Conservation (phyloP, 2,888 invertebrate genomes). For the Poecilobothrus nobilitatus region DNA sequence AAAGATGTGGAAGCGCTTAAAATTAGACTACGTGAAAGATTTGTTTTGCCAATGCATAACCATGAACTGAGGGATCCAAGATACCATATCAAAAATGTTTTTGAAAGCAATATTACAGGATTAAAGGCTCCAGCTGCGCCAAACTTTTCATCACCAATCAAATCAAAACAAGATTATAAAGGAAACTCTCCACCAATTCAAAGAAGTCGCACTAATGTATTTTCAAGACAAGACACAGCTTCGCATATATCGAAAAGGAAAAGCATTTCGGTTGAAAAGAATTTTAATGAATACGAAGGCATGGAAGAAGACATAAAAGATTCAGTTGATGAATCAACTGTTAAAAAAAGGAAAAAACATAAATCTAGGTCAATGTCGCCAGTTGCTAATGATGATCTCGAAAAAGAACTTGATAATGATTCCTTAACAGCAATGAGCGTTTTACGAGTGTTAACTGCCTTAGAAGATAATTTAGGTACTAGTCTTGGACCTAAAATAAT, state of each 20-base stretch:
- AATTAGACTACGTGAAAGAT: constrained; percentile 29
- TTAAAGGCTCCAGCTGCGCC: constrained; percentile 18
- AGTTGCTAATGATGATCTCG: background rate
- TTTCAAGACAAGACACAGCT: background rate
- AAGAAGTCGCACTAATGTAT: background rate
- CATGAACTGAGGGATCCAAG: constrained; percentile 52
- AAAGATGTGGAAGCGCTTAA: constrained; percentile 52
- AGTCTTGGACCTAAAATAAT: constrained; percentile 70
- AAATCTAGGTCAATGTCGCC: background rate
- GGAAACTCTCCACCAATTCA: background rate
- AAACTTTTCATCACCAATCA: constrained; percentile 28
- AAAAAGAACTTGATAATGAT: constrained; percentile 1
- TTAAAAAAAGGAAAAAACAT: background rate
- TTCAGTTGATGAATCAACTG: background rate
- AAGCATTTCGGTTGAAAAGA: background rate
- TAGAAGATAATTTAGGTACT: constrained; percentile 65
- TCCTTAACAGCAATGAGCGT: constrained; percentile 51
- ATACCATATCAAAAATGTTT: constrained; percentile 56
- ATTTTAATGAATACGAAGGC: background rate
- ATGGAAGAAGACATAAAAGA: background rate
- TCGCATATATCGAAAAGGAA: background rate
- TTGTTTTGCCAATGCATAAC: constrained; percentile 39
- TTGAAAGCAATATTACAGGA: constrained; percentile 24
- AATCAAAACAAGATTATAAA: background rate
- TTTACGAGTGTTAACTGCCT: constrained; percentile 63